A percentile compares a stretch with the other conserved stretches of the same genome.
These are phyloP conservation scores for Rhinogobius similis DNA, from an alignment of 2,113 vertebrate species.

Conservation along the genomic window DNA sequence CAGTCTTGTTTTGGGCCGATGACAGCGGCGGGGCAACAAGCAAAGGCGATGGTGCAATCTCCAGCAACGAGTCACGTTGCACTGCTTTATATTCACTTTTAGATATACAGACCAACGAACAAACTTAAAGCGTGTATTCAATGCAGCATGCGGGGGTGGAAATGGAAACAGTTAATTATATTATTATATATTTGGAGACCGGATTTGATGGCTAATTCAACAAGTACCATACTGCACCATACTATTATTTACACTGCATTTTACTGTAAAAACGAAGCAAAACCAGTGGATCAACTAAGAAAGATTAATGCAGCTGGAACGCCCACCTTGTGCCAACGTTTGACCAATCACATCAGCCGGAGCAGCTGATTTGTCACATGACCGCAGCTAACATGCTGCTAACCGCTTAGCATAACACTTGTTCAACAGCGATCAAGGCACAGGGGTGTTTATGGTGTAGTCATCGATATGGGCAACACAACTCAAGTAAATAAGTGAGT, in stretches of 20 bases:
- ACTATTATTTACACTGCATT: neutral
- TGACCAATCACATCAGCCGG: conserved; percentile 39
- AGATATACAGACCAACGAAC: neutral
- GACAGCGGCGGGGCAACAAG: conserved; percentile 32
- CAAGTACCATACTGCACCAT: neutral
- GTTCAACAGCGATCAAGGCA: neutral
- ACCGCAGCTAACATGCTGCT: conserved; percentile 38
- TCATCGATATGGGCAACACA: neutral
- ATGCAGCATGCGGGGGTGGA: neutral
- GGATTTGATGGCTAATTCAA: neutral
- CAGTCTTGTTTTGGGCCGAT: conserved; percentile 32
- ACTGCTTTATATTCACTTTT: neutral
- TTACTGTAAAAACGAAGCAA: neutral
- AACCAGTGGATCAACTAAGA: neutral
- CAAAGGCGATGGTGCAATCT: conserved; percentile 47
- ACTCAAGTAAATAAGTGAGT: conserved; percentile 51
- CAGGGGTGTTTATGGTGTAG: neutral
- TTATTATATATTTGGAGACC: neutral
- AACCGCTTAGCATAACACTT: conserved; percentile 44
- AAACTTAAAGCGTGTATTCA: neutral
- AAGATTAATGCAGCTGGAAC: neutral
- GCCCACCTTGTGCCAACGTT: conserved; percentile 47
- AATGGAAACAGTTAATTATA: neutral
- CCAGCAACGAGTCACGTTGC: conserved; percentile 13
- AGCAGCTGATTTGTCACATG: conserved; percentile 80